phyloP scores from a whole-genome alignment of 2,888 invertebrate genomes.

The Melitaea athalia region DNA sequence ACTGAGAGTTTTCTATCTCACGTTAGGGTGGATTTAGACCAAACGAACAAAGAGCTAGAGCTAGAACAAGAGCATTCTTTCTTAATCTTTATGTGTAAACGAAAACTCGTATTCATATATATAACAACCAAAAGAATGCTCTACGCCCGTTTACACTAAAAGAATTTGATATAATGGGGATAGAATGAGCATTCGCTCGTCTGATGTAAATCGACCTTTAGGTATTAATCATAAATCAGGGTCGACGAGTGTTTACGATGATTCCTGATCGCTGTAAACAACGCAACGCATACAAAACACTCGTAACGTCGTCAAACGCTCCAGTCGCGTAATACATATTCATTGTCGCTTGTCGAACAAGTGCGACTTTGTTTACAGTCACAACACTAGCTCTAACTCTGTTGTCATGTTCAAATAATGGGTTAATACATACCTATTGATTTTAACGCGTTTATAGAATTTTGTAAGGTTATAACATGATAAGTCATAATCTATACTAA shows the following conservation, averaged over 20 bases:
- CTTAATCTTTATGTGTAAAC: no score
- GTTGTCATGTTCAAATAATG: conserved; percentile 3
- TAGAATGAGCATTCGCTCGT: no score
- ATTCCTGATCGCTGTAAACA: conserved; percentile 19
- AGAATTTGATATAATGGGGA: no score
- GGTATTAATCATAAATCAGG: conserved; percentile 21
- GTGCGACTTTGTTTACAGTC: conserved; percentile 24
- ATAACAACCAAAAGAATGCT: no score
- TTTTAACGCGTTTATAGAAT: background rate
- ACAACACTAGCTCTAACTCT: conserved; percentile 16
- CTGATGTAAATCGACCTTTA: no score
- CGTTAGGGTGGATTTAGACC: no score
- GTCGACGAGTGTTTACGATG: conserved; percentile 21
- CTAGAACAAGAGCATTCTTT: no score
- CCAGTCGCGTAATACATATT: conserved; percentile 25
- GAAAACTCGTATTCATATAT: no score
- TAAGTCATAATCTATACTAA: no score
- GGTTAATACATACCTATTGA: background rate
- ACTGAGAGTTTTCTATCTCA: background rate
- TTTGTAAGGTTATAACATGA: background rate
- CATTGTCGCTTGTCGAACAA: conserved; percentile 28
- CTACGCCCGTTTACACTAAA: no score
- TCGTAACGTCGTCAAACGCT: conserved; percentile 22
- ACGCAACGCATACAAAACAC: conserved; percentile 24
- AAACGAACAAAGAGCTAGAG: no score